phyloP scores from a whole-genome alignment of 35 echinoderm and acorn worm genomes.

The Diadema setosum region DNA sequence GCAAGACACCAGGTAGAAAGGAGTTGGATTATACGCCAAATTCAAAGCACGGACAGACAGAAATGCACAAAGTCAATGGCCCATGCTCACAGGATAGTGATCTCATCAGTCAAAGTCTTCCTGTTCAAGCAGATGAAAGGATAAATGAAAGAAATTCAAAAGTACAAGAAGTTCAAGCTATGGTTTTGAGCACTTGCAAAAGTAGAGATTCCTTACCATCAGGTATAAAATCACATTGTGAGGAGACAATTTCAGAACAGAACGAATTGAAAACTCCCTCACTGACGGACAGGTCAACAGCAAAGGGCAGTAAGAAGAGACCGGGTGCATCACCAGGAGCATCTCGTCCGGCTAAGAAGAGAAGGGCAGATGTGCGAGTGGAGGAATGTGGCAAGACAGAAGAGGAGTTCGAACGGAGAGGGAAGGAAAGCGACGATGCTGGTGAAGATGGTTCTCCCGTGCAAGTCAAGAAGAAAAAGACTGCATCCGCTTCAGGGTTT shows the following conservation, averaged over 20 bases:
- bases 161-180: too few species aligned
- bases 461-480: neutral
- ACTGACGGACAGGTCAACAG: neutral
- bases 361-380: neutral
- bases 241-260: neutral
- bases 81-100: too few species aligned
- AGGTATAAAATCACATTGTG: neutral
- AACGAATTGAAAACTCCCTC: neutral
- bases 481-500: neutral
- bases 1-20: too few species aligned
- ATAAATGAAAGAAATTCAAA: too few species aligned
- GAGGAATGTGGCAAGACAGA: neutral
- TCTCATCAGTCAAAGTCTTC: too few species aligned
- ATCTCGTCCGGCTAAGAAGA: neutral
- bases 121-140: too few species aligned
- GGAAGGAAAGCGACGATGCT: neutral
- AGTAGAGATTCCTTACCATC: too few species aligned
- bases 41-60: too few species aligned
- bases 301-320: neutral
- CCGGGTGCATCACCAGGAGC: neutral
- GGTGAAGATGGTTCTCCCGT: slow-evolving; percentile 6
- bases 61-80: too few species aligned
- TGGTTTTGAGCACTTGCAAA: too few species aligned
- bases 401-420: neutral
- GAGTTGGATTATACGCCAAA: too few species aligned